A percentile compares a stretch with the other conserved stretches of the same genome.
These are phyloP conservation scores for Chloropsis cyanopogon DNA, from an alignment of 2,113 vertebrate species.

Conservation along the genomic window DNA sequence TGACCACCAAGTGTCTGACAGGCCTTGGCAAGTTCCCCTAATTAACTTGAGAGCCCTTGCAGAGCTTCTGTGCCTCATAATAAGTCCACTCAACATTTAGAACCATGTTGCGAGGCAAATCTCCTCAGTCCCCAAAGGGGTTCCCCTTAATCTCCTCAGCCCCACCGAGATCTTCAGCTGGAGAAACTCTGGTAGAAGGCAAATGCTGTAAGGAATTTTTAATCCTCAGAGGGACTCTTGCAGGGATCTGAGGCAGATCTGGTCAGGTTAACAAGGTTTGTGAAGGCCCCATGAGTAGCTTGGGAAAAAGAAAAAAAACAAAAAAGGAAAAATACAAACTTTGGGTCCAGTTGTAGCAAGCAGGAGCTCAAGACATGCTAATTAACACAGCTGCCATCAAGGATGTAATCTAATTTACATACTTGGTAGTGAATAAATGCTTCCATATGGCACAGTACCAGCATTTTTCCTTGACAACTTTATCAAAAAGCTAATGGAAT, in stretches of 20 bases:
- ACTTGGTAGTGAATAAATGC: conserved; percentile 51
- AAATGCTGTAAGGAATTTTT: background rate
- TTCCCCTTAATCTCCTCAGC: background rate
- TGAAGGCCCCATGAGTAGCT: background rate
- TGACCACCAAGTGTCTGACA: conserved; percentile 33
- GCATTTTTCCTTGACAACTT: conserved; percentile 63
- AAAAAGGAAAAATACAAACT: background rate
- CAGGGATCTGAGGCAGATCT: background rate
- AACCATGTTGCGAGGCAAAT: background rate
- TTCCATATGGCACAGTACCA: conserved; percentile 64
- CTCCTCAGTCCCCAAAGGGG: background rate
- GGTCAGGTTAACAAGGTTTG: background rate
- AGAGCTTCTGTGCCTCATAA: background rate
- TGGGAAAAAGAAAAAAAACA: background rate
- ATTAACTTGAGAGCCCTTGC: conserved; percentile 40
- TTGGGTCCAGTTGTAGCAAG: background rate
- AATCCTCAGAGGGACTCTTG: background rate
- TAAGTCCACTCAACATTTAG: background rate
- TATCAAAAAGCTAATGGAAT: conserved; percentile 56
- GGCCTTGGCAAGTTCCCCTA: conserved; percentile 44
- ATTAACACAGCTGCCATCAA: conserved; percentile 49
- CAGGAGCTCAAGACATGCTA: conserved; percentile 38
- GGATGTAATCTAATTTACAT: conserved; percentile 66
- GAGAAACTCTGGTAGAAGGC: background rate
- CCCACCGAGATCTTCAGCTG: background rate